phyloP scores from a whole-genome alignment of 2,113 vertebrate genomes.

The Hippocampus comes region DNA sequence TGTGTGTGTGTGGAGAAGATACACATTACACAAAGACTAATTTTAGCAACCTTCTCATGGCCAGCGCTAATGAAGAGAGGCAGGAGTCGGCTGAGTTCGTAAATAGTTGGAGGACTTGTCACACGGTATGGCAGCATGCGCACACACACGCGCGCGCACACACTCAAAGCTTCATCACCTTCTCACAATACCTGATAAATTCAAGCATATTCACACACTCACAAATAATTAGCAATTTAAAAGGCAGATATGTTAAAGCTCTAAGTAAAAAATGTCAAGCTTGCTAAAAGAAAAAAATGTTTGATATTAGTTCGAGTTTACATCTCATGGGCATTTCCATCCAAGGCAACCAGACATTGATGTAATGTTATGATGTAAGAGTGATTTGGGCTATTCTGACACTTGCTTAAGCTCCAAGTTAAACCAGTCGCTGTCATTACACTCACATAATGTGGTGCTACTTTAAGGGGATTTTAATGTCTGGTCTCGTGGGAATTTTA shows the following conservation, averaged over 20 bases:
- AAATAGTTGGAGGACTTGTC: constrained; percentile 70
- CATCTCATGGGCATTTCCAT: neutral
- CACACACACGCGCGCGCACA: constrained; percentile 10
- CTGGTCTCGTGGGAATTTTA: constrained; percentile 21
- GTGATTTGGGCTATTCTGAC: neutral
- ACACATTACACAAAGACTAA: constrained; percentile 63
- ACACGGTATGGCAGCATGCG: constrained; percentile 39
- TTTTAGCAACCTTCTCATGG: constrained; percentile 71
- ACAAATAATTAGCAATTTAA: too few relatives aligned
- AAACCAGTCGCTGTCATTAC: neutral
- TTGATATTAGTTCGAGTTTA: neutral
- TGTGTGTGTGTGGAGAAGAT: constrained; percentile 27
- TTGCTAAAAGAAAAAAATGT: neutral
- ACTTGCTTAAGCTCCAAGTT: constrained; percentile 21
- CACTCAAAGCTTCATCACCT: constrained; percentile 36
- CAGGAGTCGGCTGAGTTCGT: constrained; percentile 70
- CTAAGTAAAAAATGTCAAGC: neutral
- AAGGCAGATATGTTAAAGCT: too few relatives aligned
- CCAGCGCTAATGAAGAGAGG: constrained; percentile 67
- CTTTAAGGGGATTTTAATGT: constrained; percentile 24
- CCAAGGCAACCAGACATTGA: neutral
- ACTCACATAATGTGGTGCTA: neutral
- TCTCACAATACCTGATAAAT: constrained; percentile 47
- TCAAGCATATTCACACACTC: constrained; percentile 5
- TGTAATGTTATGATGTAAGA: constrained; percentile 10